Base-by-base conservation (phyloP, 2,113 vertebrate species). In the Oreochromis tanganicae region DNA sequence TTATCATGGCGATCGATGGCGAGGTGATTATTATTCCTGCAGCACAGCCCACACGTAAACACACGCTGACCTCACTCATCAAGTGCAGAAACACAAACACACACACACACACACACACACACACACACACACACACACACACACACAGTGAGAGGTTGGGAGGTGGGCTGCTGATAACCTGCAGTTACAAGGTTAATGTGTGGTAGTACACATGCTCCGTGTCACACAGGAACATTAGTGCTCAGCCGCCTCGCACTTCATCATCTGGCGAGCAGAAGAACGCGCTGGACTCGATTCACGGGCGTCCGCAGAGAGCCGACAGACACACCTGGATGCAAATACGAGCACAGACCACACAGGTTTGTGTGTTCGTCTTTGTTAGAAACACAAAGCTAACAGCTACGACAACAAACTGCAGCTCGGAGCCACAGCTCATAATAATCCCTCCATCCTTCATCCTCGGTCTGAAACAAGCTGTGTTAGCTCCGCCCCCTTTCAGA, bases 11-110 rank as follows among this genome's bases (percentile, higher is more conserved):
- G 80, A 95, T 95, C 94, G 89, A 96, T 95, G 85, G 94, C 13
- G 43, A 85, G 90, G 88, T 92, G 93, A 96, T 96, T 96, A 95
- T 93, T 94, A 96, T 95, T 96, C 93, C 88, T 92, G 78, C 9
- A 79, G 90, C 90, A 83, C 87, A 88, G 89, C 82, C 89, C 90
- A 92, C 94, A 92, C 89, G 46, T 63, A 88, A 90, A 88, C 88
- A 81, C 79, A 88, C 38, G 50, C 92, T 91, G 93, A 94, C 93
- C 95, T 95, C 93, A 87, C 92, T 93, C 91, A 90, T 93, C 92
- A 89, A 84, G 57, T 57, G 82, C 66, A 61, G 81, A 84, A 50
- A 85, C 41, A 43, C 84, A 80, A 24, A 9, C 27, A 71, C 78
- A 75, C 59, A 73, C 79, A 87, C 13, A 80, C 24, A 80, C 83